A percentile compares a stretch with the other conserved stretches of the same genome.
Evolutionary conservation across 2,113 vertebrate species (phyloP).

Genomic region (Paracanthobrama guichenoti): DNA sequence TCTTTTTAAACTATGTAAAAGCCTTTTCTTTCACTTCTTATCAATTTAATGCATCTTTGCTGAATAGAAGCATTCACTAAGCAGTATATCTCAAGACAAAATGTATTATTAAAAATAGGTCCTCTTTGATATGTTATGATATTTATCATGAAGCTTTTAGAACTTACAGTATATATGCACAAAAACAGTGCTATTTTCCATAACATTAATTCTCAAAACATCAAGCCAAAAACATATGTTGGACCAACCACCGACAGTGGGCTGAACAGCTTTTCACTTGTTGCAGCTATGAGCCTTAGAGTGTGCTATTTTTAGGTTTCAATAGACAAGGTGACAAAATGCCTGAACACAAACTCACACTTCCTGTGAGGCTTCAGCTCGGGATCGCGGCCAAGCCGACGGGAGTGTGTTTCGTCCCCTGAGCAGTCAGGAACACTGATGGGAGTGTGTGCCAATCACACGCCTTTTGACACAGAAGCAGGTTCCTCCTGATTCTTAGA

Average conservation of each 20-base stretch:
- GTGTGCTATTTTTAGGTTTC: conserved; percentile 28
- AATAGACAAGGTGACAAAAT: conserved; percentile 33
- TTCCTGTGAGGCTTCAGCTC: conserved; percentile 33
- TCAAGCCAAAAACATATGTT: background rate
- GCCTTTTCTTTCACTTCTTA: background rate
- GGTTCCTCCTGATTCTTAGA: conserved; percentile 17
- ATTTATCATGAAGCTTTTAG: background rate
- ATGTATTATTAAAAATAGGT: too few species aligned
- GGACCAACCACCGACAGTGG: background rate
- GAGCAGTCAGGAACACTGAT: background rate
- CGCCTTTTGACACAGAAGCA: conserved; percentile 12
- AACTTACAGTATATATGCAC: background rate
- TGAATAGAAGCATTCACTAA: background rate
- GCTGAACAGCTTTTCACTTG: background rate
- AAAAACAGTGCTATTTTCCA: background rate
- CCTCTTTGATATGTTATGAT: background rate
- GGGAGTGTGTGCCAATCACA: background rate
- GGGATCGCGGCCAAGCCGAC: background rate
- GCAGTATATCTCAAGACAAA: too few species aligned
- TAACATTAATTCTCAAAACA: background rate
- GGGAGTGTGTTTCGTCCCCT: background rate
- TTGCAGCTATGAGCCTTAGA: conserved; percentile 5
- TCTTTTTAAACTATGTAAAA: background rate
- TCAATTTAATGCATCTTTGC: background rate
- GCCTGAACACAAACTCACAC: conserved; percentile 22